phyloP scores from a whole-genome alignment of 2,797 vertebrate genomes.

The Coreius guichenoti region DNA sequence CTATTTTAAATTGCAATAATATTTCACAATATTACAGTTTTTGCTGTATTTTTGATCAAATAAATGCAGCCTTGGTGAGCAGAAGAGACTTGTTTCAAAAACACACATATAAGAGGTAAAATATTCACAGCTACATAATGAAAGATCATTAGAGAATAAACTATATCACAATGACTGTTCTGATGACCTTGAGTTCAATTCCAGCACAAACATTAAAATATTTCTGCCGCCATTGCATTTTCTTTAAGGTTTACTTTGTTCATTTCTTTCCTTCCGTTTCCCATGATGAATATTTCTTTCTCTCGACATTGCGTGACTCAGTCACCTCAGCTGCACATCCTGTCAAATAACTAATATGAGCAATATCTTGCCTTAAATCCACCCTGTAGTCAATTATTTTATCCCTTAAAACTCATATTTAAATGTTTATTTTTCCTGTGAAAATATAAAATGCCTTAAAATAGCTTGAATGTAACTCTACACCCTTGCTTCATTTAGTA shows the following conservation, averaged over 20 bases:
- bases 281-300: not conserved
- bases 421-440: no score
- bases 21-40: not conserved
- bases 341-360: not conserved
- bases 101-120: not conserved
- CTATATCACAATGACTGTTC: not conserved
- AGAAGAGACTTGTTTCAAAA: not conserved
- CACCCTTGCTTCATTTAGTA: no score
- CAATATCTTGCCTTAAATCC: not conserved
- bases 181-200: not conserved
- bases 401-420: no score
- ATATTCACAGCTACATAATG: not conserved
- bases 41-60: not conserved
- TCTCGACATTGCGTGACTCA: not conserved
- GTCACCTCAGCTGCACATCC: not conserved
- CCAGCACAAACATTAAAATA: not conserved
- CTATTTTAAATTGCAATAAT: not conserved
- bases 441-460: no score
- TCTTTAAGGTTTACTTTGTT: conserved; percentile 6
- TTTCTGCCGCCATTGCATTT: not conserved
- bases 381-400: no score
- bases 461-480: no score
- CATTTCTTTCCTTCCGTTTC: not conserved
- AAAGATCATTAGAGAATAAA: not conserved
- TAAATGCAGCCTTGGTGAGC: not conserved